These are phyloP conservation scores for Orussus abietinus DNA, from an alignment of 1,140 invertebrate species.

Conservation along the genomic window DNA sequence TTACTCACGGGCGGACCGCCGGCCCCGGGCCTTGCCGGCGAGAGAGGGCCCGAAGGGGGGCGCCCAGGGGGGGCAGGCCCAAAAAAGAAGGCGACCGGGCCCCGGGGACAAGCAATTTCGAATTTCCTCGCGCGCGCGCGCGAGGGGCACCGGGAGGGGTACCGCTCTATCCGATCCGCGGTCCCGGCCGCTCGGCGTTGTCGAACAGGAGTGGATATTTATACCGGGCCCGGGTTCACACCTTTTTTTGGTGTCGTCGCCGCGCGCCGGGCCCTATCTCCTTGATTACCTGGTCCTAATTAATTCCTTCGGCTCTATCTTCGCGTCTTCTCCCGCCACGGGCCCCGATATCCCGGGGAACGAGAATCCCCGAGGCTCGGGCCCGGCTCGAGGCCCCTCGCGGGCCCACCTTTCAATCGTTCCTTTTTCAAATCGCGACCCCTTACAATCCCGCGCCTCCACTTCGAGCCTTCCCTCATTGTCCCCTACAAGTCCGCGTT, in stretches of 20 bases:
- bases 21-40: conserved; percentile 18
- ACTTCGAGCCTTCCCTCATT: too few relatives aligned
- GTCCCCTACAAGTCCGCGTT: too few relatives aligned
- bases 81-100: conserved; percentile 3
- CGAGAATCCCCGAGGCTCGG: too few relatives aligned
- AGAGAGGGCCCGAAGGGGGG: conserved; percentile 10
- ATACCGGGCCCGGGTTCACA: conserved; percentile 40
- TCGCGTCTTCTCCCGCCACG: conserved; percentile 35
- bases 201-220: conserved; percentile 48
- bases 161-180: conserved; percentile 20
- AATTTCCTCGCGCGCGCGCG: conserved; percentile 7
- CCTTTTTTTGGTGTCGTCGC: conserved; percentile 40
- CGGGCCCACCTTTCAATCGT: too few relatives aligned
- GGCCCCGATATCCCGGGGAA: too few relatives aligned
- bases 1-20: conserved; percentile 43
- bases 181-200: conserved; percentile 34
- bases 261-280: conserved; percentile 37
- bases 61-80: conserved; percentile 10
- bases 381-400: too few relatives aligned
- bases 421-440: too few relatives aligned
- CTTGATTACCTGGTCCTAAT: conserved; percentile 50
- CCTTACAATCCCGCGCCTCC: too few relatives aligned
- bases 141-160: too few relatives aligned
- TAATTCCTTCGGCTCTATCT: conserved; percentile 51
- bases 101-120: conserved; percentile 6